Percentiles rank a stretch among this genome's conserved stretches.
Evolutionary conservation across 2,113 vertebrate species (phyloP).

Genomic region (Thalassarche chlororhynchos): DNA sequence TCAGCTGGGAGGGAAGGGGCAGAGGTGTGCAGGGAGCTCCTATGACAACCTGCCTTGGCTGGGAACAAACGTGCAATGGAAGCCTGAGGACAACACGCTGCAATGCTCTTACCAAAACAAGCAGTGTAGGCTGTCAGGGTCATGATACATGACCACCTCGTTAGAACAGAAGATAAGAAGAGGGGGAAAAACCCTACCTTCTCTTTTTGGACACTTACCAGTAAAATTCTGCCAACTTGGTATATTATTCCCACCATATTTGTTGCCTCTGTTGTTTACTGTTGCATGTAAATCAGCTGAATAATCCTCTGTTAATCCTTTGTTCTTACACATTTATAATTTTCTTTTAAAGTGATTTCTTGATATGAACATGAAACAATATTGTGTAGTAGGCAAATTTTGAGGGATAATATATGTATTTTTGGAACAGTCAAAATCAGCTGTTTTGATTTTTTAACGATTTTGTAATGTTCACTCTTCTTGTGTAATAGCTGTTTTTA

Average conservation of each 20-base stretch:
- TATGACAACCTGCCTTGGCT: not conserved
- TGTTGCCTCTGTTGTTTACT: not conserved
- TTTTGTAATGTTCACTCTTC: not conserved
- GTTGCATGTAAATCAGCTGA: not conserved
- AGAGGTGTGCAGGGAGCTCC: not conserved
- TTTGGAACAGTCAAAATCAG: not conserved
- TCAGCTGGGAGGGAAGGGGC: not conserved
- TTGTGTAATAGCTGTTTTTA: not conserved
- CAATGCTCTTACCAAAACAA: not conserved
- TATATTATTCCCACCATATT: not conserved
- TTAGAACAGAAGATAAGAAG: not conserved
- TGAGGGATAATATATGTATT: not conserved
- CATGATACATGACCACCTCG: not conserved
- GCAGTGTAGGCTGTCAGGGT: not conserved
- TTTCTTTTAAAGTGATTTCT: not conserved
- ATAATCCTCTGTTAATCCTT: not conserved
- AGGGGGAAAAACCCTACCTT: not conserved
- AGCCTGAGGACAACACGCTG: not conserved
- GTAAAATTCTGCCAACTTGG: not conserved
- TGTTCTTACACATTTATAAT: not conserved
- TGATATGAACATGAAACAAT: not conserved
- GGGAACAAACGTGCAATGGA: not conserved
- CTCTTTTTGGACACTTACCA: not conserved
- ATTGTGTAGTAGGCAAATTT: not conserved
- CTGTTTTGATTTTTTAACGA: not conserved